phyloP scores from a whole-genome alignment of 2,797 vertebrate genomes.

The Cuculus canorus region DNA sequence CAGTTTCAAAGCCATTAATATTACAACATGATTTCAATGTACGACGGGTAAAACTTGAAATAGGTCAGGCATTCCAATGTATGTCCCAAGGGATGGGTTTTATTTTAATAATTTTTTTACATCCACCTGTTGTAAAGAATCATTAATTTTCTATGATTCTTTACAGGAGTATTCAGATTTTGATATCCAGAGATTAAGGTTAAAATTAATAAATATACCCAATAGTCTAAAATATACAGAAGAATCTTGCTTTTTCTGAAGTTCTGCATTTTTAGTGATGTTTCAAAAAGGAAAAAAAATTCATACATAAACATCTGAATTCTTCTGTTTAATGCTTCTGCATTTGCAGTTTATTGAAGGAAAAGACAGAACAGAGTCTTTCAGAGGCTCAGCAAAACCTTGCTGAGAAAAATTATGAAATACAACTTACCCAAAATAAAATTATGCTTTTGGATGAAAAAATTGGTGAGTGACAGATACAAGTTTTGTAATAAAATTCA shows the following conservation, averaged over 20 bases:
- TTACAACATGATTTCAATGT: neutral
- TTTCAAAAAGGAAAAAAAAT: neutral
- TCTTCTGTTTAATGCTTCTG: slow-evolving; percentile 61
- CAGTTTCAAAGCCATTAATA: neutral
- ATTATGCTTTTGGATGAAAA: slow-evolving; percentile 80
- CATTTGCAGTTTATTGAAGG: slow-evolving; percentile 78
- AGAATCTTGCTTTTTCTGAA: neutral
- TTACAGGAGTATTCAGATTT: neutral
- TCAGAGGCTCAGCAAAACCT: slow-evolving; percentile 78
- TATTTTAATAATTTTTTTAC: neutral
- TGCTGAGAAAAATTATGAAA: slow-evolving; percentile 78
- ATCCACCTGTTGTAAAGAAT: neutral
- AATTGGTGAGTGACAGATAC: slow-evolving; percentile 71
- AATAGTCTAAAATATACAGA: neutral
- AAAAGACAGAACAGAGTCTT: slow-evolving; percentile 78
- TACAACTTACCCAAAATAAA: slow-evolving; percentile 81
- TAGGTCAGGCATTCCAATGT: neutral
- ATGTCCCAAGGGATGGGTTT: neutral
- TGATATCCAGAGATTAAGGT: neutral
- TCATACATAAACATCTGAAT: neutral
- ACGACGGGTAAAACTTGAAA: neutral
- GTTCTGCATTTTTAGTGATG: neutral
- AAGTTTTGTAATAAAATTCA: neutral
- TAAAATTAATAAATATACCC: neutral
- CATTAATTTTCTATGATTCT: neutral